Evolutionary conservation across 2,113 vertebrate genomes (phyloP).

Genomic region (Rhynchomys soricoides): DNA sequence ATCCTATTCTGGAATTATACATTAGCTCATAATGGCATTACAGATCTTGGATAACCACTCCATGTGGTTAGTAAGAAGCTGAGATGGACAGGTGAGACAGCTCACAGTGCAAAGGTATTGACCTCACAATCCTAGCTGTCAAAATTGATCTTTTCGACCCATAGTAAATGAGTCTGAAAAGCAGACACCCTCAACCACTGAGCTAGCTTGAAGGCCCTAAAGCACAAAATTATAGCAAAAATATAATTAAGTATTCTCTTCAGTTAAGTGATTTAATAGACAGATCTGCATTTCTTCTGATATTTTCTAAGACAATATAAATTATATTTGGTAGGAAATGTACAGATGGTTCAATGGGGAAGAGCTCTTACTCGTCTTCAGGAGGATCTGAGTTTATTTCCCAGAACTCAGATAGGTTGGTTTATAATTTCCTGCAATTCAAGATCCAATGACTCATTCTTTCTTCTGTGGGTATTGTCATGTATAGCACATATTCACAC

Average conservation of each 20-base stretch:
- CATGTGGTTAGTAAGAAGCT: neutral
- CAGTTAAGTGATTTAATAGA: neutral
- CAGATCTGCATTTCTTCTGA: neutral
- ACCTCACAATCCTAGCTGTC: neutral
- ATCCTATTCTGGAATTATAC: neutral
- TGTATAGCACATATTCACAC: neutral
- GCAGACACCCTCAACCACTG: neutral
- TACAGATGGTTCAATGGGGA: neutral
- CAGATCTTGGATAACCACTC: neutral
- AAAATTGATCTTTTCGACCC: neutral
- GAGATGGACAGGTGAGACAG: neutral
- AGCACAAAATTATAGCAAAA: neutral
- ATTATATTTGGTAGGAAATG: neutral
- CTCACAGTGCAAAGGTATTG: too few species aligned
- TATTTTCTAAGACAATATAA: neutral
- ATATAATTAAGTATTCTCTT: neutral
- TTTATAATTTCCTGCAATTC: neutral
- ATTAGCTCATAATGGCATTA: neutral
- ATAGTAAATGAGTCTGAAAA: neutral
- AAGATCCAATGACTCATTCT: neutral
- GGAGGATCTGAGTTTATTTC: neutral
- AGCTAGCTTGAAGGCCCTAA: neutral
- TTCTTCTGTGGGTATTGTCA: neutral
- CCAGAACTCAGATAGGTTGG: neutral
- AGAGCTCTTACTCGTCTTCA: neutral